phyloP scores from a whole-genome alignment of 2,888 invertebrate species.

The Oasisia sp. region DNA sequence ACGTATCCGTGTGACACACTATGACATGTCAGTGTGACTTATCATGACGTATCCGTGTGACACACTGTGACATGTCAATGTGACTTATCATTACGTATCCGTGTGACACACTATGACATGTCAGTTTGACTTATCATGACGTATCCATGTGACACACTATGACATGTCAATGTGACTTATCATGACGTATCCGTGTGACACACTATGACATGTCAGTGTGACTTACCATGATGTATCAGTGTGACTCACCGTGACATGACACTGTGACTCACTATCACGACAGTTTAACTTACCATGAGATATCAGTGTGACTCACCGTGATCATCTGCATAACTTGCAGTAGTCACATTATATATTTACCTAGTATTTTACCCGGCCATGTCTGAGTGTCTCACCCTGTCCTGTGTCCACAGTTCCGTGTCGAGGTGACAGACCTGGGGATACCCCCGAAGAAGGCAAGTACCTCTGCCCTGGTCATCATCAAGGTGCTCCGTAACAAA shows the following conservation, averaged over 20 bases:
- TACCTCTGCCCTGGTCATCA: conserved; percentile 47
- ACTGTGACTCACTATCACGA: too few species aligned
- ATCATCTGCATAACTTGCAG: not conserved
- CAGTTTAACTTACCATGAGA: too few species aligned
- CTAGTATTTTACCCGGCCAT: not conserved
- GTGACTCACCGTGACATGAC: too few species aligned
- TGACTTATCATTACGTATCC: too few species aligned
- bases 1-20: not conserved
- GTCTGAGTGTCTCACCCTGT: not conserved
- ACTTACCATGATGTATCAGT: not conserved
- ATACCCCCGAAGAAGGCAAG: conserved; percentile 42
- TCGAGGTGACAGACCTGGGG: conserved; percentile 48
- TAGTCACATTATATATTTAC: conserved; percentile 23
- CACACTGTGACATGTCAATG: too few species aligned
- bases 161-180: too few species aligned
- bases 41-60: too few species aligned
- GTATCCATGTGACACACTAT: too few species aligned
- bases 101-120: too few species aligned
- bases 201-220: not conserved
- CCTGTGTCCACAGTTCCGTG: conserved; percentile 36
- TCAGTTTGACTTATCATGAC: too few species aligned
- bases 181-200: too few species aligned
- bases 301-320: too few species aligned
- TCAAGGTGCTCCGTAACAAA: conserved; percentile 52
- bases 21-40: not conserved